Evolutionary conservation across 1,140 invertebrate genomes (phyloP).

Genomic region (Plectrocnemia conspersa): DNA sequence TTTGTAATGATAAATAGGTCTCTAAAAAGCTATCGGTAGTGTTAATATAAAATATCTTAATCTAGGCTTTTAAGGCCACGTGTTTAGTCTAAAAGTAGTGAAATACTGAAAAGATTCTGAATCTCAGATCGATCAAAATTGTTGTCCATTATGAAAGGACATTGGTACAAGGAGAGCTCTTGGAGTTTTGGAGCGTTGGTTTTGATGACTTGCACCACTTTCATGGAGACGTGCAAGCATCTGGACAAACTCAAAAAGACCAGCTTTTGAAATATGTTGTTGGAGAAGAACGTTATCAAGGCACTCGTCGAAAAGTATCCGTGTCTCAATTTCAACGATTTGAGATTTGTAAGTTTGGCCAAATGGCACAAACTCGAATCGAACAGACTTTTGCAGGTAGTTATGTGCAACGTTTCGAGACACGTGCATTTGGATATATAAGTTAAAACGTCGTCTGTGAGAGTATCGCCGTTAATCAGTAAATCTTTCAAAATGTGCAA

Average conservation of each 20-base stretch:
- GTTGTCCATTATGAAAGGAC: constrained; percentile 47
- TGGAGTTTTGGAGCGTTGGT: constrained; percentile 48
- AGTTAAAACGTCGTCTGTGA: constrained; percentile 49
- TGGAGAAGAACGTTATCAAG: constrained; percentile 48
- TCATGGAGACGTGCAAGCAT: constrained; percentile 48
- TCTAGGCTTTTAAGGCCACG: no score
- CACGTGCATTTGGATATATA: constrained; percentile 47
- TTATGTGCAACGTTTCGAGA: constrained; percentile 48
- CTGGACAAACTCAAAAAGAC: constrained; percentile 50
- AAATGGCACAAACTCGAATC: constrained; percentile 49
- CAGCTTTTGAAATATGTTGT: constrained; percentile 47
- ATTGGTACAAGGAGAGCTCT: constrained; percentile 51
- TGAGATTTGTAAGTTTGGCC: constrained; percentile 46
- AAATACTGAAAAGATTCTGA: constrained; percentile 49
- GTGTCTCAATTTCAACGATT: constrained; percentile 49
- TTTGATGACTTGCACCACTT: constrained; percentile 48
- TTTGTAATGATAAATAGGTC: no score
- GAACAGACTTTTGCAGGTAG: constrained; percentile 52
- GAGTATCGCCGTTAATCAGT: constrained; percentile 50
- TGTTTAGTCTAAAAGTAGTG: constrained; percentile 48
- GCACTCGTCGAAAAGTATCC: constrained; percentile 50
- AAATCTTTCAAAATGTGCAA: constrained; percentile 44
- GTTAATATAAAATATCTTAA: no score
- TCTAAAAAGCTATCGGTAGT: no score
- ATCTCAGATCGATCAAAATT: constrained; percentile 48